phyloP scores from a whole-genome alignment of 2,888 invertebrate species.

The Muschampia plurimacula region DNA sequence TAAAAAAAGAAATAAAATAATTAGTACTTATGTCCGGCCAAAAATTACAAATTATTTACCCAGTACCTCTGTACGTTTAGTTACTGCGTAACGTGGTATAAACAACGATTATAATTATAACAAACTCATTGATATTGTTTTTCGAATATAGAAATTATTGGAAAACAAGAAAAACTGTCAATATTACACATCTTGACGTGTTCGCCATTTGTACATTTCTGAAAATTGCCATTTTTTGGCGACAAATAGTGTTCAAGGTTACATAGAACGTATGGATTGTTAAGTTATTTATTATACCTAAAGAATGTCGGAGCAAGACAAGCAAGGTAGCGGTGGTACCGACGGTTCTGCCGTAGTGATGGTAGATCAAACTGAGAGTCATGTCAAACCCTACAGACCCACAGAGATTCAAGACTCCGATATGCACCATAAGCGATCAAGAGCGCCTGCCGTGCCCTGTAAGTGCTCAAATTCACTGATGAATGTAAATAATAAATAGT shows the following conservation, averaged over 20 bases:
- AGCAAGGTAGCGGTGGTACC: conserved; percentile 48
- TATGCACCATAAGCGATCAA: conserved; percentile 62
- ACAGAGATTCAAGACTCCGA: conserved; percentile 62
- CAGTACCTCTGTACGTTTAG: too few relatives aligned
- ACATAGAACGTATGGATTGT: conserved; percentile 65
- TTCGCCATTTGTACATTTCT: conserved; percentile 62
- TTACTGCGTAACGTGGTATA: too few relatives aligned
- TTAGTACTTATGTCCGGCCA: too few relatives aligned
- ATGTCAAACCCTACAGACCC: conserved; percentile 59
- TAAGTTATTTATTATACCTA: conserved; percentile 50
- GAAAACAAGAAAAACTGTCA: conserved; percentile 73
- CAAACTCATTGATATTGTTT: conserved; percentile 52
- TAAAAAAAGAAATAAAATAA: too few relatives aligned
- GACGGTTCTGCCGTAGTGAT: conserved; percentile 56
- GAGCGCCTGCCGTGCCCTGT: conserved; percentile 69
- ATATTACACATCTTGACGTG: conserved; percentile 75
- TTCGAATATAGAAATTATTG: conserved; percentile 70
- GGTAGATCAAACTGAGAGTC: conserved; percentile 61
- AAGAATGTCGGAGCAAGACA: conserved; percentile 74
- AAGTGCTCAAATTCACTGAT: conserved; percentile 45
- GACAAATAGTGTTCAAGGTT: conserved; percentile 58
- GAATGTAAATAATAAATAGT: neutral
- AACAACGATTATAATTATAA: neutral
- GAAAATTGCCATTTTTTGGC: conserved; percentile 63
- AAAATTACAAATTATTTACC: too few relatives aligned